Evolutionary conservation across 2,113 vertebrate genomes (phyloP).

Genomic region (Nesospiza acunhae): DNA sequence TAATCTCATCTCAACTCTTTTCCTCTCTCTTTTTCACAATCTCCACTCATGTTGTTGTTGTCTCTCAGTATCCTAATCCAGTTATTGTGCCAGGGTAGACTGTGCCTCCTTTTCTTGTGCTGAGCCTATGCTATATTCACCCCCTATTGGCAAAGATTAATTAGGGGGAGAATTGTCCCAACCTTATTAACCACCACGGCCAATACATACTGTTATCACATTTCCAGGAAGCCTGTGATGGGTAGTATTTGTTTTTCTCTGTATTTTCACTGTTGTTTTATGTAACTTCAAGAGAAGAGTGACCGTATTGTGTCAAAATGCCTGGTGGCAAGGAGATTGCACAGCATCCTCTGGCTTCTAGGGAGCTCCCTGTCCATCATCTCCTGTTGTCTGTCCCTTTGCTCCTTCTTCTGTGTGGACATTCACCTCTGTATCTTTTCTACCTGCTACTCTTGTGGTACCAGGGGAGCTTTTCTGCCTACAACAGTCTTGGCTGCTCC

Average conservation of each 20-base stretch:
- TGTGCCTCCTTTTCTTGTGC: background rate
- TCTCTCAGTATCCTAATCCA: background rate
- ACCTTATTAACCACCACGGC: background rate
- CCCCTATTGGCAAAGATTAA: background rate
- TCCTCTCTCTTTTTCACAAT: background rate
- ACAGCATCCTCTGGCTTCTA: background rate
- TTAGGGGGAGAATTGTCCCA: background rate
- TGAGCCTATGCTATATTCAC: background rate
- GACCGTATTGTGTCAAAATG: background rate
- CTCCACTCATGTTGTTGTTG: fast-evolving
- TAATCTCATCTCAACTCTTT: background rate
- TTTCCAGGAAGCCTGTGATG: background rate
- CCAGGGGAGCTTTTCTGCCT: background rate
- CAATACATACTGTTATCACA: background rate
- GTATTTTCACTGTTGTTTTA: background rate
- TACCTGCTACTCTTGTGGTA: background rate
- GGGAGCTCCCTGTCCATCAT: background rate
- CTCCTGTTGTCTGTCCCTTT: background rate
- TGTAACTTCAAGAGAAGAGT: background rate
- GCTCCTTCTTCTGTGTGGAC: background rate
- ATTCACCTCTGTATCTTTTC: background rate
- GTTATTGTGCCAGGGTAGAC: background rate
- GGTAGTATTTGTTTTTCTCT: background rate
- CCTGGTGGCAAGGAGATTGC: background rate
- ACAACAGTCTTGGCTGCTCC: background rate